Conservation (phyloP, 2,888 invertebrate species). For the Latheticus oryzae region DNA sequence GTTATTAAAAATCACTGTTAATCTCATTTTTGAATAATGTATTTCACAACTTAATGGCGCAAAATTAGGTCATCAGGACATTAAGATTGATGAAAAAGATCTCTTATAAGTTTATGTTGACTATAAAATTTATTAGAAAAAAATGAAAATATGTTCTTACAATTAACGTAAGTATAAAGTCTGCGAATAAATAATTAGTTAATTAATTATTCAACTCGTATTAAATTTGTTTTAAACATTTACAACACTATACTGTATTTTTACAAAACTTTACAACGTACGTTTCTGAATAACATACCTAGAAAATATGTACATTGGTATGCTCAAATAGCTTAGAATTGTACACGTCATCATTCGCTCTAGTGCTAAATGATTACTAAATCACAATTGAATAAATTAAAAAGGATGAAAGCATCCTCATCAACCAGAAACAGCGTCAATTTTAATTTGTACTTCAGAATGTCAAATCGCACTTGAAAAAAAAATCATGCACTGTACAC, state of each 20-base stretch:
- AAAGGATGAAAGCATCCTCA: constrained; percentile 42
- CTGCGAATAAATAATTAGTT: constrained; percentile 25
- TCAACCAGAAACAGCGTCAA: constrained; percentile 10
- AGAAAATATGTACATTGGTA: constrained; percentile 30
- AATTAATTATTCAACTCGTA: constrained; percentile 22
- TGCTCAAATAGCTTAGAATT: constrained; percentile 17
- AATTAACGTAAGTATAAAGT: constrained; percentile 33
- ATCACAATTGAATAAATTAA: constrained; percentile 45
- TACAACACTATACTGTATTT: constrained; percentile 18
- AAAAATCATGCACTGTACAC: constrained; percentile 27
- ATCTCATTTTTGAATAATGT: neutral
- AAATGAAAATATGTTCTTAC: constrained; percentile 36
- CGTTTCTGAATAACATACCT: constrained; percentile 32
- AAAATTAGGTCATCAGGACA: neutral
- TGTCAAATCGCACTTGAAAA: constrained; percentile 15
- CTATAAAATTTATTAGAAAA: constrained; percentile 32
- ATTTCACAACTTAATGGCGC: too few species aligned
- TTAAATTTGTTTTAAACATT: constrained; percentile 34
- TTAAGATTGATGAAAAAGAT: constrained; percentile 10
- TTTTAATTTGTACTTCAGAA: constrained; percentile 37
- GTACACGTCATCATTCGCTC: constrained; percentile 21
- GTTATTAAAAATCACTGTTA: too few species aligned
- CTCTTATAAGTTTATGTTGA: neutral
- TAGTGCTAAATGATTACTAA: constrained; percentile 41
- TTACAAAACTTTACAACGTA: constrained; percentile 27